These are phyloP conservation scores for Pheosia tremula DNA, from an alignment of 2,888 invertebrate species.

Conservation along the genomic window DNA sequence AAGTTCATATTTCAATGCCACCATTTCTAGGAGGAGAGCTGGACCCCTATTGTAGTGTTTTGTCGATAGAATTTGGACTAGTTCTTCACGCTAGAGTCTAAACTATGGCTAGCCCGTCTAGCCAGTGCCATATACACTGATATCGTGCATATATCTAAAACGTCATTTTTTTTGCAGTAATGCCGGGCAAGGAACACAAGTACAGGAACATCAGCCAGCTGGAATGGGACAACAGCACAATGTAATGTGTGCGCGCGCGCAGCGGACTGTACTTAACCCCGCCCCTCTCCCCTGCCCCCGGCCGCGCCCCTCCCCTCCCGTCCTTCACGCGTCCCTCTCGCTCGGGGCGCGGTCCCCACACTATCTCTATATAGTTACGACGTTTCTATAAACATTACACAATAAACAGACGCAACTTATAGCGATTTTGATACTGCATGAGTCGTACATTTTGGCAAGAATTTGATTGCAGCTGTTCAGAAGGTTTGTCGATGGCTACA, in stretches of 20 bases:
- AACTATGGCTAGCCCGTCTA: no score
- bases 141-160: neutral
- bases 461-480: no score
- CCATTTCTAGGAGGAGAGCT: no score
- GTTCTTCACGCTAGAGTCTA: no score
- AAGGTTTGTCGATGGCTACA: no score
- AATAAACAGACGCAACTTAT: neutral
- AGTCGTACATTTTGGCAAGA: neutral
- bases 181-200: conserved; percentile 83
- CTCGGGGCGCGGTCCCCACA: conserved; percentile 4
- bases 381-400: conserved; percentile 1
- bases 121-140: no score
- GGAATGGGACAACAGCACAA: conserved; percentile 92
- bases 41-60: no score
- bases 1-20: no score
- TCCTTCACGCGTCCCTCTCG: neutral
- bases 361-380: neutral
- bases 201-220: conserved; percentile 91
- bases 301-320: conserved; percentile 13
- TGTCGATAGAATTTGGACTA: no score
- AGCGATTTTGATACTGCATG: conserved; percentile 12
- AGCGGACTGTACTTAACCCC: conserved; percentile 51
- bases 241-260: conserved; percentile 78
- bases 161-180: conserved; percentile 51
- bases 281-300: conserved; percentile 29